Evolutionary conservation across 2,113 vertebrate genomes (phyloP).

Genomic region (Opisthocomus hoazin): DNA sequence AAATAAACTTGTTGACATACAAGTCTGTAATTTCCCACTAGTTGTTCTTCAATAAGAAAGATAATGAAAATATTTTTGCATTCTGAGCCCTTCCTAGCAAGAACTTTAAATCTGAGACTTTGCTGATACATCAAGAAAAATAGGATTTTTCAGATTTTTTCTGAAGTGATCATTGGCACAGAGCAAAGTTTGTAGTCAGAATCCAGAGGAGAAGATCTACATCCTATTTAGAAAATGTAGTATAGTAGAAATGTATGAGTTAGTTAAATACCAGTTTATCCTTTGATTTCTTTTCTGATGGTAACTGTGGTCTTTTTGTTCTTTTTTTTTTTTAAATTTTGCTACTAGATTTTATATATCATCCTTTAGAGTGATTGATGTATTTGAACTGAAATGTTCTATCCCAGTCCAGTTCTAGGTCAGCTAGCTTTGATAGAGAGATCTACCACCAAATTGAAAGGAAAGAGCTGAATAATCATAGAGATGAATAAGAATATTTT

Average conservation of each 20-base stretch:
- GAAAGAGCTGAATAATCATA: neutral
- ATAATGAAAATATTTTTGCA: neutral
- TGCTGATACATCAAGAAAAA: neutral
- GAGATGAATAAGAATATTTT: neutral
- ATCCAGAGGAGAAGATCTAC: neutral
- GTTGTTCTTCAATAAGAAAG: neutral
- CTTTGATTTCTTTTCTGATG: neutral
- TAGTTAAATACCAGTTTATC: neutral
- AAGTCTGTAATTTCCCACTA: neutral
- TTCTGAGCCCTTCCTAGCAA: neutral
- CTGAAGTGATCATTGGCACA: neutral
- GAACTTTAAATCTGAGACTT: neutral
- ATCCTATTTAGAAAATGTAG: neutral
- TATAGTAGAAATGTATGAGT: neutral
- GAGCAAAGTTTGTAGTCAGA: neutral
- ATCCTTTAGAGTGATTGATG: neutral
- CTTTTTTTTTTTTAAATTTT: neutral
- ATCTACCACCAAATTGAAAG: neutral
- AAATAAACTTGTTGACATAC: neutral
- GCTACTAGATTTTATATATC: neutral
- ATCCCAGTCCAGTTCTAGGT: neutral
- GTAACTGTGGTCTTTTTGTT: neutral
- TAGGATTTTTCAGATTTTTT: rapidly evolving
- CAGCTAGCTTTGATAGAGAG: neutral
- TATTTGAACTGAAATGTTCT: neutral